These are phyloP conservation scores for Zaprionus gabonicus DNA, from an alignment of 1,140 invertebrate genomes.

Conservation along the genomic window DNA sequence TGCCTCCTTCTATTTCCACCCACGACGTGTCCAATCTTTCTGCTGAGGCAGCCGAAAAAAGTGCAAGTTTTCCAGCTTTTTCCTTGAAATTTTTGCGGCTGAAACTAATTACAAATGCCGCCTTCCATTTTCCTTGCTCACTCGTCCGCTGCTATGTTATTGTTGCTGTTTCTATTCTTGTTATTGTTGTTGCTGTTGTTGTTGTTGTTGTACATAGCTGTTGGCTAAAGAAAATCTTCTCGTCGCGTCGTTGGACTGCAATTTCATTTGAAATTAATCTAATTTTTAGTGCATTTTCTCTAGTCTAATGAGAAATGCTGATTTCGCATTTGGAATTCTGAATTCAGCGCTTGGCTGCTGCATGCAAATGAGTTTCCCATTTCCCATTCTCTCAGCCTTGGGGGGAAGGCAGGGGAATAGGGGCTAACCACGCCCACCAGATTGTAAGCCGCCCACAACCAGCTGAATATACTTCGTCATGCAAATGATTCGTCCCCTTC, in stretches of 20 bases:
- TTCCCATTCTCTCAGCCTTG: not conserved
- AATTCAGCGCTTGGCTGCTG: constrained; percentile 42
- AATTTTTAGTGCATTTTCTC: constrained; percentile 60
- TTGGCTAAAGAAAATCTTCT: constrained; percentile 35
- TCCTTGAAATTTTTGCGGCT: constrained; percentile 63
- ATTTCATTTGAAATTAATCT: constrained; percentile 79
- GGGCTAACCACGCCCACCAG: not conserved
- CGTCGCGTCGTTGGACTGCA: constrained; percentile 26
- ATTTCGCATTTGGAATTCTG: constrained; percentile 54
- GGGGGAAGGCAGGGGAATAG: too few relatives aligned
- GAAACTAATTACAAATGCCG: constrained; percentile 73
- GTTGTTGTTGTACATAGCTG: not conserved
- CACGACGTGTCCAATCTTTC: constrained; percentile 43
- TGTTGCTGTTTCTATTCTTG: not conserved
- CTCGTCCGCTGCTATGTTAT: not conserved
- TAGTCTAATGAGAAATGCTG: constrained; percentile 75
- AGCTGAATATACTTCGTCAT: constrained; percentile 45
- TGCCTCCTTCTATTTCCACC: not conserved
- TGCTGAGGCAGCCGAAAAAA: constrained; percentile 54
- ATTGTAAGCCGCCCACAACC: constrained; percentile 18
- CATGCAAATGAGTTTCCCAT: constrained; percentile 64
- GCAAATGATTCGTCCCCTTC: constrained; percentile 41
- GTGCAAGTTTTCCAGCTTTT: constrained; percentile 44
- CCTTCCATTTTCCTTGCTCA: not conserved
- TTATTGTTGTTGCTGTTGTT: not conserved